Base-by-base conservation (phyloP, 2,888 invertebrate genomes). In the Monochamus alternatus region DNA sequence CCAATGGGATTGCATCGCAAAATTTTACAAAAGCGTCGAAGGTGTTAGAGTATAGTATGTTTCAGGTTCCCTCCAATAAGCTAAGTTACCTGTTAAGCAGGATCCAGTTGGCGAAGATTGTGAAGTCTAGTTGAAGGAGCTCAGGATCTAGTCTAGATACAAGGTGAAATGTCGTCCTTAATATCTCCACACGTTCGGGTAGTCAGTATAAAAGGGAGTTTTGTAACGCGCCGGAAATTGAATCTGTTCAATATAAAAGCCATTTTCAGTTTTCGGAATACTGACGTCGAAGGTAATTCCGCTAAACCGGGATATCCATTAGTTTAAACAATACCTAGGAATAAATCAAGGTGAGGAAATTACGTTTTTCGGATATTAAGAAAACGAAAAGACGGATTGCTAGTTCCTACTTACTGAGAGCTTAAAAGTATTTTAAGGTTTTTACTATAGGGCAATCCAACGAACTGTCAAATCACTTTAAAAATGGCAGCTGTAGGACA, bases 201-300 rank as follows among this genome's bases (percentile, higher is more conserved):
- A 63, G 70, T 76, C 74, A 12, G 55, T 60, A 71, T 70, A 70
- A 76, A 76, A 74, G 76, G 68, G 72, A 66, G 73, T 73, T 73
- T 76, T 70, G 74, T 59, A 76, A 71, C 65, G 74, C 70, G 70
- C 78, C 77, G 80, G 80, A 80, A 80, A 80, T 80, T 80, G 80
- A 78, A 80, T 80, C 75, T 77, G 74, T 73, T 74, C 75, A 51
- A 80, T 70, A 75, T 75, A 77, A 77, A 78, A 77, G 77, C 77
- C 60, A 68, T 77, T 75, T 77, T 47, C 76, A 71, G 76, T 74
- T 69, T 68, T 62, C 63, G 62, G 74, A 74, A 74, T 74, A 67
- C 70, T 59, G 69, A 32, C 47, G 5, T 51, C 44, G 32, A 62
- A 69, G 69, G 44, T 51, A 60, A 12, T 69, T 14, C 55, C 14